These are phyloP conservation scores for Terebella lapidaria DNA, from an alignment of 2,888 invertebrate species.

Conservation along the genomic window DNA sequence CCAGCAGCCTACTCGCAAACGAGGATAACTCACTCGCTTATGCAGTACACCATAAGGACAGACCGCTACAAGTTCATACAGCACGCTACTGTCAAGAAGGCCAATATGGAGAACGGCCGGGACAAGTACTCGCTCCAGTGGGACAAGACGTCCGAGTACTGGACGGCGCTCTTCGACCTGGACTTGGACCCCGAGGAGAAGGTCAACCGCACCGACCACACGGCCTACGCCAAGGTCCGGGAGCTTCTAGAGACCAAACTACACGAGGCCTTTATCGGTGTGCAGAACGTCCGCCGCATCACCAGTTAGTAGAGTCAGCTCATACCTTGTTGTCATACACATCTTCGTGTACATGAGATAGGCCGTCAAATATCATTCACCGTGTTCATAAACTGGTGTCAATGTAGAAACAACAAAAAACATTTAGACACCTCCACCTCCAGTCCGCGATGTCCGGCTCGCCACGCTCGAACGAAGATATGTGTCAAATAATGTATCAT, in stretches of 20 bases:
- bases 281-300: no score
- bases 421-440: no score
- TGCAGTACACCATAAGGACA: conserved; percentile 31
- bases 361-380: no score
- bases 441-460: no score
- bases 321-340: no score
- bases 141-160: not conserved
- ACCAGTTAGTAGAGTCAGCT: no score
- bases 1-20: conserved; percentile 9
- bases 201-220: not conserved
- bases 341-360: no score
- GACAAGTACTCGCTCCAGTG: not conserved
- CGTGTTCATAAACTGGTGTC: no score
- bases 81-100: conserved; percentile 7
- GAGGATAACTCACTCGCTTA: conserved; percentile 26
- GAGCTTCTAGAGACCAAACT: not conserved
- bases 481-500: no score
- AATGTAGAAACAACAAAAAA: no score
- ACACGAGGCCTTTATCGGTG: not conserved
- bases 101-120: not conserved
- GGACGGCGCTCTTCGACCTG: not conserved
- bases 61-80: conserved; percentile 25
- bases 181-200: not conserved
- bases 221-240: not conserved
- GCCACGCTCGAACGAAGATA: no score